These are phyloP conservation scores for Cynopterus sphinx DNA, from an alignment of 2,797 vertebrate species.

Conservation along the genomic window DNA sequence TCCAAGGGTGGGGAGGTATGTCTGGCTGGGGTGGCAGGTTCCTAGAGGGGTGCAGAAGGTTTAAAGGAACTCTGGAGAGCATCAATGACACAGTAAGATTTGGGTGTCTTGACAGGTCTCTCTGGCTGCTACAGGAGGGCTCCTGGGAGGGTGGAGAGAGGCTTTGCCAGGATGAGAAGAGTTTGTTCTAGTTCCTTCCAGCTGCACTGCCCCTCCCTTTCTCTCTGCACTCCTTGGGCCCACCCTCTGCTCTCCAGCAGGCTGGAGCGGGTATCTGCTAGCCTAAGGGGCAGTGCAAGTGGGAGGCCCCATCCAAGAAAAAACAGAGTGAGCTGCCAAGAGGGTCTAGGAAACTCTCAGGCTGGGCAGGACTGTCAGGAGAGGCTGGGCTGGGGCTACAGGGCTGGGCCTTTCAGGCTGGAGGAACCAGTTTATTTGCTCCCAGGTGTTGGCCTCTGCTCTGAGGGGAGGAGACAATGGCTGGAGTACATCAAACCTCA, in stretches of 20 bases:
- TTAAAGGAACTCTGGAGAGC: background rate
- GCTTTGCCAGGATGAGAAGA: slow-evolving; percentile 14
- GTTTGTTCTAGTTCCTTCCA: slow-evolving; percentile 16
- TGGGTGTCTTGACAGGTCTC: background rate
- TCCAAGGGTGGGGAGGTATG: background rate
- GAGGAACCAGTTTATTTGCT: slow-evolving; percentile 65
- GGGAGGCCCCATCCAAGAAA: background rate
- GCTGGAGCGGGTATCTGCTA: background rate
- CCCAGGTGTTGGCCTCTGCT: slow-evolving; percentile 41
- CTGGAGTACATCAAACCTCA: background rate
- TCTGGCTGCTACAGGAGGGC: background rate
- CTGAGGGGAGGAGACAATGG: background rate
- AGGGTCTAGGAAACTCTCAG: background rate
- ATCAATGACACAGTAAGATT: accelerated
- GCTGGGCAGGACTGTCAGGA: background rate
- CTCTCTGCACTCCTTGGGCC: background rate
- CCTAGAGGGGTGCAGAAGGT: background rate
- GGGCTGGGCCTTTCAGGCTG: slow-evolving; percentile 26
- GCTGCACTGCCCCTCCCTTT: background rate
- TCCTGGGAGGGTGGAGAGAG: background rate
- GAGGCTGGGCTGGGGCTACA: background rate
- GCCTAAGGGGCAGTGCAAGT: background rate
- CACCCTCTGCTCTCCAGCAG: background rate
- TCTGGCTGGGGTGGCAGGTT: background rate
- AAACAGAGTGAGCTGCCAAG: background rate